phyloP scores from a whole-genome alignment of 2,888 invertebrate genomes.

The Oligia fasciuncula region DNA sequence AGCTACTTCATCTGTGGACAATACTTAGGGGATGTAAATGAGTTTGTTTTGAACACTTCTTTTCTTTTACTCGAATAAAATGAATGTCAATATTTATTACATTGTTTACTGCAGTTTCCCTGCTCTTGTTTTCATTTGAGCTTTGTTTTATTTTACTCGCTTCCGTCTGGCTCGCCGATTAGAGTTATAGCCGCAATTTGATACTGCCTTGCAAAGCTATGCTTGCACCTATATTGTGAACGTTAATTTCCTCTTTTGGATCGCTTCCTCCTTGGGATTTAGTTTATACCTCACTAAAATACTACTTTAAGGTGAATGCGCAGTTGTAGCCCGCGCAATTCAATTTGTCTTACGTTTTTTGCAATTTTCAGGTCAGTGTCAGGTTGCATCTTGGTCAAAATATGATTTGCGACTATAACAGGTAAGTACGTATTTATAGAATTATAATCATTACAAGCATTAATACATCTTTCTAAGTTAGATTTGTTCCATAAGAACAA shows the following conservation, averaged over 20 bases:
- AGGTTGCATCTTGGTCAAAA: too few relatives aligned
- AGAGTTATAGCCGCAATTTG: constrained; percentile 47
- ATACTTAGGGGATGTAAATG: constrained; percentile 21
- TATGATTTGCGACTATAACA: too few relatives aligned
- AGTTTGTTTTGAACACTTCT: constrained; percentile 43
- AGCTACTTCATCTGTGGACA: constrained; percentile 34
- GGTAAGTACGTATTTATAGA: too few relatives aligned
- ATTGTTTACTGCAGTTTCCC: constrained; percentile 24
- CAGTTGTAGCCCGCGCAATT: too few relatives aligned
- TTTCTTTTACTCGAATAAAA: constrained; percentile 11
- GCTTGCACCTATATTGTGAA: constrained; percentile 60
- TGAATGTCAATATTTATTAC: constrained; percentile 38
- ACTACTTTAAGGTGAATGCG: background rate
- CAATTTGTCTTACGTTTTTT: too few relatives aligned
- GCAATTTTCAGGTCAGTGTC: too few relatives aligned
- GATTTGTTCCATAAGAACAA: too few relatives aligned
- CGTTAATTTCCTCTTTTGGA: constrained; percentile 59
- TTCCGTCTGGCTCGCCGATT: constrained; percentile 35
- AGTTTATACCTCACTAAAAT: background rate
- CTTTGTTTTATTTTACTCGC: constrained; percentile 40
- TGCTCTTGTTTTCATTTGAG: constrained; percentile 35
- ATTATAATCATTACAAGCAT: too few relatives aligned
- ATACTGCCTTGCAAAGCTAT: constrained; percentile 58
- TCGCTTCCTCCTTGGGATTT: constrained; percentile 53
- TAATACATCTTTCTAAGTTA: too few relatives aligned